Evolutionary conservation across 2,888 invertebrate species (phyloP), one percentile per base, ranked within the genome.

Genomic region (Acleris emargana): DNA sequence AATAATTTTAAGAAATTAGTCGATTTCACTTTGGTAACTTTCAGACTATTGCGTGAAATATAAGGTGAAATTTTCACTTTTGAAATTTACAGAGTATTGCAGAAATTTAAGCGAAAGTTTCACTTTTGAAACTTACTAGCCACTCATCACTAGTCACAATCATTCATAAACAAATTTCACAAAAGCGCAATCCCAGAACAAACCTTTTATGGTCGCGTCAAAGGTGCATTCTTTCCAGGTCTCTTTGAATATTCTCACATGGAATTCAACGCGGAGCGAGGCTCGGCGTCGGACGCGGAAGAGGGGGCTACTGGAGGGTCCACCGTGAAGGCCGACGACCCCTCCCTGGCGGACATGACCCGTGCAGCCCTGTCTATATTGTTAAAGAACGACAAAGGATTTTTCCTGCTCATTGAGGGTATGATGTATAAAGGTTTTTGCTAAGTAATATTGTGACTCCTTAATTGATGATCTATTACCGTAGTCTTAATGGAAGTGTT

Each of bases 161-260:
- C 11, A 32, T 32, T 32, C 11, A 32, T 32, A 32, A 32, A 9
- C 11, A 32, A 32, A 32, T 32, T 32, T 32, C 32, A 32, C 11
- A 32, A 11, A 32, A 11, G 11, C 32, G 3, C 32, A 32, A 32
- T 1, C 11, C 18, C 0, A 1, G n/a, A n/a, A 45, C n/a, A 45
- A 54, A 22, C n/a, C 5, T 52, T 45, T 42, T 17, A 16, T 32
- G 49, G 32, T 43, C 6, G 11, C 53, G 32, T 47, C 32, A 53
- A 53, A 47, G 42, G 42, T 59, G 45, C 25, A 64, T 67, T 62
- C 66, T 62, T 75, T 69, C 1, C 84, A 96, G 96, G 96, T 74
- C 84, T 96, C 70, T 96, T 96, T 80, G 94, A 96, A 71, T 96
- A 96, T 79, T 96, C 96, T 20, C 96, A 96, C 82, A 95, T 96